Evolutionary conservation across 2,797 vertebrate genomes (phyloP).

Genomic region (Hyperoplus immaculatus): DNA sequence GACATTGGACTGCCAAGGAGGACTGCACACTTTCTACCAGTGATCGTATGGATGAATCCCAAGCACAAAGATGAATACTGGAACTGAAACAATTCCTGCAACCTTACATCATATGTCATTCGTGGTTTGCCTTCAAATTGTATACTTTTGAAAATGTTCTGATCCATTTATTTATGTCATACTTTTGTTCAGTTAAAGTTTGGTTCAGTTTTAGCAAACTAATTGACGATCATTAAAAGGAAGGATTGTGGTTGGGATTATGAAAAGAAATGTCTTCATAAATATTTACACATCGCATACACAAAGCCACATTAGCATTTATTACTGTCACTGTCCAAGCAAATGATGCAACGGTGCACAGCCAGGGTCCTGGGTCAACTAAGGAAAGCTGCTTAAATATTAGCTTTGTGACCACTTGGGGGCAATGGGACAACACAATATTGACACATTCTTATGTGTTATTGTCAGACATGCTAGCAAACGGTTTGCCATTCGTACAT

Average conservation of each 20-base stretch:
- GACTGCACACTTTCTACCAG: neutral
- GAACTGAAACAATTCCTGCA: neutral
- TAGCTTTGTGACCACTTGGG: neutral
- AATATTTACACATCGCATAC: neutral
- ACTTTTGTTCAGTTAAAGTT: neutral
- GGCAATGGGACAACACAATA: neutral
- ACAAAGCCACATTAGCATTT: neutral
- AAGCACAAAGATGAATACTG: neutral
- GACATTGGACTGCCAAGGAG: constrained; percentile 17
- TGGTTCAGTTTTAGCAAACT: neutral
- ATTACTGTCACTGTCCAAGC: neutral
- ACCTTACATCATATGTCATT: neutral
- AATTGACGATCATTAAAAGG: too few species aligned
- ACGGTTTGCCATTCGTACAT: too few species aligned
- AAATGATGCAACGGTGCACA: neutral
- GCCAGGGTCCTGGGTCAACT: neutral
- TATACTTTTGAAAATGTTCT: neutral
- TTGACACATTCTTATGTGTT: neutral
- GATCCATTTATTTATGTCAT: neutral
- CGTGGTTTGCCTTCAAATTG: neutral
- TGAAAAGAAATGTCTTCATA: neutral
- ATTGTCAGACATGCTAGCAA: too few species aligned
- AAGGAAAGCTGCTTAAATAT: neutral
- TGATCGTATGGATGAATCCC: neutral
- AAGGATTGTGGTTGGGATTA: neutral